phyloP scores from a whole-genome alignment of 2,797 vertebrate species.

The Acanthurus lineatus region DNA sequence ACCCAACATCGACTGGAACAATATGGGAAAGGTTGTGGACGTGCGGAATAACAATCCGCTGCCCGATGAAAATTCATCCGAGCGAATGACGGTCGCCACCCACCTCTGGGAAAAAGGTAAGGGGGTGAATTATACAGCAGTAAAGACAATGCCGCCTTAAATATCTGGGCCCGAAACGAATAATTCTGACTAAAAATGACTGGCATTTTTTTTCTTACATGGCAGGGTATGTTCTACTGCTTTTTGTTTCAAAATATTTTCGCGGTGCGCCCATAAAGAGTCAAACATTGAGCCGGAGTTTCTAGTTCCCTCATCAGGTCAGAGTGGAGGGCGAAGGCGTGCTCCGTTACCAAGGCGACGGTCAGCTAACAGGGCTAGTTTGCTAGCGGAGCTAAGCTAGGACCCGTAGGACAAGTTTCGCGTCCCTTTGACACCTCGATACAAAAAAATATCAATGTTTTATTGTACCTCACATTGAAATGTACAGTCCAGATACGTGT shows the following conservation, averaged over 20 bases:
- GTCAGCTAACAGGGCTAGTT: slow-evolving; percentile 86
- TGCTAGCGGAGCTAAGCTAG: slow-evolving; percentile 66
- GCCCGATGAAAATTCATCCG: slow-evolving; percentile 57
- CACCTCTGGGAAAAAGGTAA: slow-evolving; percentile 81
- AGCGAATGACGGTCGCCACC: slow-evolving; percentile 39
- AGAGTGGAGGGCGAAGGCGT: slow-evolving; percentile 84
- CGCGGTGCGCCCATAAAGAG: neutral
- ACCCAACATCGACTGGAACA: slow-evolving; percentile 65
- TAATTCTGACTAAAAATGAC: slow-evolving; percentile 10
- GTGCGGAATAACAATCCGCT: slow-evolving; percentile 60
- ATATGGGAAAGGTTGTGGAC: slow-evolving; percentile 62
- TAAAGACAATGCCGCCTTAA: slow-evolving; percentile 7
- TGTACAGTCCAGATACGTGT: slow-evolving; percentile 20
- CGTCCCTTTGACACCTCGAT: neutral
- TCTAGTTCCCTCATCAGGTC: slow-evolving; percentile 75
- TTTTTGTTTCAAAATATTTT: neutral
- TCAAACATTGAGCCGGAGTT: slow-evolving; percentile 43
- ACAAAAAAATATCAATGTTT: neutral
- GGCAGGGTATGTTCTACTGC: neutral
- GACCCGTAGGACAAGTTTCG: slow-evolving; percentile 4
- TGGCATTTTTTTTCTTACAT: neutral
- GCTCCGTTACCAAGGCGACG: slow-evolving; percentile 92
- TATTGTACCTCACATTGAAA: slow-evolving; percentile 4
- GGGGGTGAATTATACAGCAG: neutral
- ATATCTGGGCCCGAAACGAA: slow-evolving; percentile 48